Evolutionary conservation across 2,797 vertebrate genomes (phyloP).

Genomic region (Chrysolophus pictus): DNA sequence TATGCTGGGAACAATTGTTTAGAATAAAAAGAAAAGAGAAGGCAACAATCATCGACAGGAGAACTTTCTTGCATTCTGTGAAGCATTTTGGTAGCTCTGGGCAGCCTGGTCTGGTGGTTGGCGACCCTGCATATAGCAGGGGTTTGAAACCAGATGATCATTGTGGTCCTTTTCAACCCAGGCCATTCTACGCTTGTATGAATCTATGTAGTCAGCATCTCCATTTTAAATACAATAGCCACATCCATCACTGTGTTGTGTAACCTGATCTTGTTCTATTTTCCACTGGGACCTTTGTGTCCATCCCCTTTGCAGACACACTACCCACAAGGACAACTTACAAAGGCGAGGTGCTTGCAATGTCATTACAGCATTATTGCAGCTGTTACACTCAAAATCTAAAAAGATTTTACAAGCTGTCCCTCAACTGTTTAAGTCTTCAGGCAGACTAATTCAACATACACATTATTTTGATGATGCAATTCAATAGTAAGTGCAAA

Average conservation of each 20-base stretch:
- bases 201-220: neutral
- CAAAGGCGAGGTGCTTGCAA: neutral
- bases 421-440: neutral
- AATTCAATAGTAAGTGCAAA: neutral
- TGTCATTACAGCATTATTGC: neutral
- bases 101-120: too few species aligned
- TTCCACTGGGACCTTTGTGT: neutral
- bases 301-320: fast-evolving
- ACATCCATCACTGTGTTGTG: neutral
- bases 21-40: neutral
- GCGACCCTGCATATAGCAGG: too few species aligned
- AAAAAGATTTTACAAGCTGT: neutral
- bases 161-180: too few species aligned
- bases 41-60: fast-evolving
- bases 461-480: neutral
- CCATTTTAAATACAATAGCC: neutral
- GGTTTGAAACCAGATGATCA: too few species aligned
- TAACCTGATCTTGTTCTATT: neutral
- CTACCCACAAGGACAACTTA: neutral
- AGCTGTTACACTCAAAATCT: neutral
- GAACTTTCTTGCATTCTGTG: neutral
- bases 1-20: neutral
- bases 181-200: too few species aligned
- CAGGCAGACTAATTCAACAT: neutral
- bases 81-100: neutral